Evolutionary conservation across 2,113 vertebrate species (phyloP), one percentile per base, ranked within the genome.

Genomic region (Clinocottus analis): DNA sequence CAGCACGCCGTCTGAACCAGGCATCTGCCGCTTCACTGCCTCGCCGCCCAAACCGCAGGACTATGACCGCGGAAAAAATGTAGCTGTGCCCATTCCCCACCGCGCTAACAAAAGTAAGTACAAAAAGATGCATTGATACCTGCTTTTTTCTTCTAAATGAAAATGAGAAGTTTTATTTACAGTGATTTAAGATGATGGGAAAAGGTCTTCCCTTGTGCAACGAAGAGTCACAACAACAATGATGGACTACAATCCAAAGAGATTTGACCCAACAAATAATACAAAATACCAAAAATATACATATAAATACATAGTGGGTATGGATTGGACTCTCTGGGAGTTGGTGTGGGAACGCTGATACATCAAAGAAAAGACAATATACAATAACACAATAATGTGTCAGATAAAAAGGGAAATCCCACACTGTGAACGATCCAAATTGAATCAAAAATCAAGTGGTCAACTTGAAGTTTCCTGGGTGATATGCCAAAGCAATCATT

Each of bases 31-130:
- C 87, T 94, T 94, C 83, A 94, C 93, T 16, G 93, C 93, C 87
- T 94, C 93, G 0, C 93, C 93, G 2, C 93, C 93, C 80, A 94
- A 94, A 89, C 93, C 93, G 23, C 93, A 94, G 80, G 93, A 94
- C 83, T 96, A 96, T 0, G 97, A 98, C 93, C 94, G 96, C 0
- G 96, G 97, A 87, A 98, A 98, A 90, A 96, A 96, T 0, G 97
- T 99, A 93, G 97, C 97, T 0, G 97, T 99, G 78, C 97, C 97
- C 92, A 99, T 99, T 91, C 98, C 98, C 0, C 98, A 99, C 94
- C 96, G 98, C 1, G 98, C 98, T 79, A 98, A 93, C 82, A 94
- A 99, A 93, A 98, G 97, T 98, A 90, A 90, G 94, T 92, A 29
- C n/a, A 3, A 60, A 11, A 19, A 56, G 23, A 64, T 25, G 43